Evolutionary conservation across 2,113 vertebrate genomes (phyloP), one percentile per base, ranked within the genome.

Genomic region (Caracal caracal): DNA sequence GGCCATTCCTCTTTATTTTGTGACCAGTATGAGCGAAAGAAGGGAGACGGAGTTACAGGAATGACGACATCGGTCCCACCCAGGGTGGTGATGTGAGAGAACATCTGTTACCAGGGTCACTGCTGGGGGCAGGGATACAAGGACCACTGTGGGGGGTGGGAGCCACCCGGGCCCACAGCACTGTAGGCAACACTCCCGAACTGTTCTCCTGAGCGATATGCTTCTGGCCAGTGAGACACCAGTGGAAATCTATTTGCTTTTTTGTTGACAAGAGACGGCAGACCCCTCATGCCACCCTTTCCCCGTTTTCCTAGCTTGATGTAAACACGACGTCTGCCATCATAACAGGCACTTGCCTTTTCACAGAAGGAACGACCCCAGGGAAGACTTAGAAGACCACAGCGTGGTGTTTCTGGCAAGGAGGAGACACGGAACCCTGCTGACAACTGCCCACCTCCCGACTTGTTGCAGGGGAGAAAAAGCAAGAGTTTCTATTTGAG

Each of bases 361-460:
- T 35, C 40, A 66, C 10, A 40, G 35, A 82, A 49, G 20, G 8
- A 28, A 80, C 17, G 1, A 0, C 51, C 56, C 6, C 1, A 33
- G 53, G 22, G 61, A 47, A 13, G 71, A 59, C 22, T 22, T 43
- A 40, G 88, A 59, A 24, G 40, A 20, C 13, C 5, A 13, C 11
- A 51, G 75, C 28, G 12, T 0, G 2, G 5, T 3, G 10, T 12
- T 11, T 13, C 66, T 11, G 37, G 11, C 0, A 0, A 0, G 20
- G 53, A 76, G 20, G 17, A 10, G 16, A 49, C 47, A 2, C 0
- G 0, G 51, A 37, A 20, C 30, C 70, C n/a, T 20, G 51, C 35
- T 9, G 30, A 10, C 53, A 28, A 6, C 33, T 4, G 10, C 30
- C 33, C 30, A 16, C 28, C 10, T 91, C 43, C 70, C 53, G 24